phyloP scores from a whole-genome alignment of 2,888 invertebrate genomes.

The Chalcosyrphus nemorum region DNA sequence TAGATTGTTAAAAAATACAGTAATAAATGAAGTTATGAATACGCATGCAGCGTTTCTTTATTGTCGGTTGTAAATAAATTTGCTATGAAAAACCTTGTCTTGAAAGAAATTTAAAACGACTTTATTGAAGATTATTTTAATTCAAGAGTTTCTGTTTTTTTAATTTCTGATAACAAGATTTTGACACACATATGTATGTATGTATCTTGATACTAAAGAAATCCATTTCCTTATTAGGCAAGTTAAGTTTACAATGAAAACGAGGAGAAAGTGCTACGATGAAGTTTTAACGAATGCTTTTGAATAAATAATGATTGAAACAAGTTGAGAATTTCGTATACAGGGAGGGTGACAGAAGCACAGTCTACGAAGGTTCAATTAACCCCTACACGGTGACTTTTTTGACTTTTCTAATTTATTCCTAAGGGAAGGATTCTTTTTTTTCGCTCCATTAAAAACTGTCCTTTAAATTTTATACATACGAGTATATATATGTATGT shows the following conservation, averaged over 20 bases:
- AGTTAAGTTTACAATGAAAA: not conserved
- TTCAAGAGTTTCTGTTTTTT: not conserved
- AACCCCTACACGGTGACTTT: not conserved
- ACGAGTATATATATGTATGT: no score
- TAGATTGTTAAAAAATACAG: slow-evolving; percentile 8
- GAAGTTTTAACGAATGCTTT: not conserved
- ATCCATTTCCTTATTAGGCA: not conserved
- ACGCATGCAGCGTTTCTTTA: not conserved
- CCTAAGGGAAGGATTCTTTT: no score
- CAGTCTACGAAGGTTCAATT: not conserved
- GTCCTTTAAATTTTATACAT: no score
- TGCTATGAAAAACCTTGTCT: not conserved
- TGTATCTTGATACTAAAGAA: not conserved
- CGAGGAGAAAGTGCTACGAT: not conserved
- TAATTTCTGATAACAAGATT: not conserved
- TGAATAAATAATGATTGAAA: not conserved
- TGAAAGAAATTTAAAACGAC: slow-evolving; percentile 1
- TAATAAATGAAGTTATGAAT: slow-evolving; percentile 24
- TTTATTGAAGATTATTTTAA: not conserved
- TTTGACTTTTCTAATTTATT: no score
- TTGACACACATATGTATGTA: no score
- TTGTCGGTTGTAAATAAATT: not conserved
- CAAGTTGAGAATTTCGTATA: not conserved
- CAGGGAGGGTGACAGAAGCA: not conserved
- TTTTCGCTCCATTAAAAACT: no score